phyloP scores from a whole-genome alignment of 2,797 vertebrate species.

The Philypnodon macrostomus region DNA sequence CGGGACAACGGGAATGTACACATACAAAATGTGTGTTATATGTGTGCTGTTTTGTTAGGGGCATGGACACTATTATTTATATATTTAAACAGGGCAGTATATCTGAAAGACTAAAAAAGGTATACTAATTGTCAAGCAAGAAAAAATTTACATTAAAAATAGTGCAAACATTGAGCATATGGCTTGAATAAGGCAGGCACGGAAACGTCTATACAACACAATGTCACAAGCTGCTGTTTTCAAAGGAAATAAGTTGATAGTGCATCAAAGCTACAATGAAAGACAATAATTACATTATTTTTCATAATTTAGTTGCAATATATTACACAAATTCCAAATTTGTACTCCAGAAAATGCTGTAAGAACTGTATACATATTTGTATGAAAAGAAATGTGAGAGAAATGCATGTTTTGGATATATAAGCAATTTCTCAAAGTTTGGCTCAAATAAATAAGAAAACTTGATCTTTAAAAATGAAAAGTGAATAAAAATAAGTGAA shows the following conservation, averaged over 20 bases:
- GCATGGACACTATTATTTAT: conserved; percentile 45
- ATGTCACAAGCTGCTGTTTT: conserved; percentile 57
- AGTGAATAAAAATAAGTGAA: conserved; percentile 44
- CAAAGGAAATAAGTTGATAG: conserved; percentile 75
- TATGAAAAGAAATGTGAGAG: conserved; percentile 52
- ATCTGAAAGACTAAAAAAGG: conserved; percentile 40
- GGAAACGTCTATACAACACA: conserved; percentile 37
- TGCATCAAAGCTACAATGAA: conserved; percentile 82
- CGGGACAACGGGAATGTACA: conserved; percentile 53
- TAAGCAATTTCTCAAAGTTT: conserved; percentile 70
- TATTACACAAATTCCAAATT: conserved; percentile 84
- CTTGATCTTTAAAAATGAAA: conserved; percentile 48
- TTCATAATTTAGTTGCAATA: conserved; percentile 84
- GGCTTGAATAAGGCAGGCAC: conserved; percentile 50
- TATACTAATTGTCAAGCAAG: conserved; percentile 16
- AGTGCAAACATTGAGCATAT: conserved; percentile 70
- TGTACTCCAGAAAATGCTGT: conserved; percentile 74
- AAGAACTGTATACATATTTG: conserved; percentile 50
- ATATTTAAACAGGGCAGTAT: conserved; percentile 43
- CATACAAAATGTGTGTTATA: conserved; percentile 56
- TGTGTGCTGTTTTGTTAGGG: conserved; percentile 31
- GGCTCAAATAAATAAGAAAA: conserved; percentile 85
- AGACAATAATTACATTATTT: conserved; percentile 78
- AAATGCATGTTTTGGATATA: conserved; percentile 68
- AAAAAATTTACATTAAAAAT: conserved; percentile 53